Conservation (phyloP, 2,888 invertebrate genomes). For the Panopea generosa region DNA sequence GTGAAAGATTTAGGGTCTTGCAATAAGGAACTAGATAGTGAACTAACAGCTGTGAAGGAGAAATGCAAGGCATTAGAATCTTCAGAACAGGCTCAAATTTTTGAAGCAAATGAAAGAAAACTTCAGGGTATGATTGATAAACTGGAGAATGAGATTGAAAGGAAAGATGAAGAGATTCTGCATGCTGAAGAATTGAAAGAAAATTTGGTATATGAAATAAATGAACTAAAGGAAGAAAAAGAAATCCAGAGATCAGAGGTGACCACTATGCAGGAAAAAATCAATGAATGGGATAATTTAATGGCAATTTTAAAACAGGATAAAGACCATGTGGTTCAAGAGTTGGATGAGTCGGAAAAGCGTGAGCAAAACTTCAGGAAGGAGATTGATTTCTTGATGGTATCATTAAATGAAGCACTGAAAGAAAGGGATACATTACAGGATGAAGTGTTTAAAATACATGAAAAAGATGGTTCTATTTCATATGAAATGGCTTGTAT, state of each 20-base stretch:
- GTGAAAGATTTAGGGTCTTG: constrained; percentile 39
- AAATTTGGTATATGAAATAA: constrained; percentile 69
- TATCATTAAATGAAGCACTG: constrained; percentile 77
- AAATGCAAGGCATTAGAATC: constrained; percentile 50
- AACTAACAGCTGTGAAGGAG: constrained; percentile 31
- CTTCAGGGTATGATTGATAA: constrained; percentile 48
- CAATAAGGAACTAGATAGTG: constrained; percentile 44
- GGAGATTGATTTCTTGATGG: constrained; percentile 75
- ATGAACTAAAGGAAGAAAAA: constrained; percentile 72
- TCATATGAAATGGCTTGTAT: constrained; percentile 58
- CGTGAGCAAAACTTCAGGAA: constrained; percentile 72
- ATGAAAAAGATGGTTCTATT: constrained; percentile 59
- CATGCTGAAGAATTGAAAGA: constrained; percentile 66
- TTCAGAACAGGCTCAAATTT: constrained; percentile 37
- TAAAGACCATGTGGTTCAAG: constrained; percentile 72
- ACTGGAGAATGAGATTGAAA: constrained; percentile 50
- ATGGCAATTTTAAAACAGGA: constrained; percentile 80
- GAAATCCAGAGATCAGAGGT: constrained; percentile 62
- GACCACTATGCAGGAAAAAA: constrained; percentile 64
- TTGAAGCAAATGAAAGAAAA: constrained; percentile 46
- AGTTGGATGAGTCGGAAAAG: constrained; percentile 75
- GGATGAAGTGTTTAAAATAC: constrained; percentile 74
- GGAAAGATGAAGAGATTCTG: constrained; percentile 43
- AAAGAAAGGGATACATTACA: constrained; percentile 78
- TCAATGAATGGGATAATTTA: constrained; percentile 81